A percentile compares a stretch with the other conserved stretches of the same genome.
These are phyloP conservation scores for Daboia siamensis DNA, from an alignment of 2,113 vertebrate species.

Conservation along the genomic window DNA sequence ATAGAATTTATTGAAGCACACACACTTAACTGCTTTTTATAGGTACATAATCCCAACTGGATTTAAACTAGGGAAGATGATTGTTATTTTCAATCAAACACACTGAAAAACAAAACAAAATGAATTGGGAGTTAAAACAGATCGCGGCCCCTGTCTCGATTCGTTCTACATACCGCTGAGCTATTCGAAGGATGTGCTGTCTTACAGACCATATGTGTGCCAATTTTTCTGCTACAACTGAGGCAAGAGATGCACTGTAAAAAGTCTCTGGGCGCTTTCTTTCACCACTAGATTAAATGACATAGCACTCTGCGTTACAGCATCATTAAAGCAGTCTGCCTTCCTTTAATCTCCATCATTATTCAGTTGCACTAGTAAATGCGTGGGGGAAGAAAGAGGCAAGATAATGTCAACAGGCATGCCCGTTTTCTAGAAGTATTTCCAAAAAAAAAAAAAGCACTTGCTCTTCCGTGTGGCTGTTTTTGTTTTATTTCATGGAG, in stretches of 20 bases:
- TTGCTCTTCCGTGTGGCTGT: constrained; percentile 33
- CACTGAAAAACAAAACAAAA: background rate
- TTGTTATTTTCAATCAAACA: background rate
- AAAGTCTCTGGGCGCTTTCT: background rate
- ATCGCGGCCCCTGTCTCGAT: background rate
- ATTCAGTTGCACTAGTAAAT: constrained; percentile 33
- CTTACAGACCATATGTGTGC: background rate
- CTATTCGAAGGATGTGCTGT: background rate
- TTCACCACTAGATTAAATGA: constrained; percentile 9
- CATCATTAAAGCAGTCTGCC: constrained; percentile 1
- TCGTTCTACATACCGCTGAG: background rate
- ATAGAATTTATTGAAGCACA: background rate
- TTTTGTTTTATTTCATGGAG: constrained; percentile 31
- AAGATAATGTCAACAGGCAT: constrained; percentile 25
- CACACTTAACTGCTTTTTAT: background rate
- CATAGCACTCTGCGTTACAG: background rate
- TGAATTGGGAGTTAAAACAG: background rate
- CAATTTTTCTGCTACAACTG: background rate
- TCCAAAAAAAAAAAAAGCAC: constrained; percentile 14
- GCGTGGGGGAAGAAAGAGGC: constrained; percentile 13
- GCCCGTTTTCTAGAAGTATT: constrained; percentile 23
- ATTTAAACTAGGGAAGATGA: background rate
- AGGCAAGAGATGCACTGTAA: background rate
- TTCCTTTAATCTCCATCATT: constrained; percentile 21
- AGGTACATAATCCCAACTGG: background rate